Base-by-base conservation (phyloP, 2,888 invertebrate genomes). In the Apamea anceps region DNA sequence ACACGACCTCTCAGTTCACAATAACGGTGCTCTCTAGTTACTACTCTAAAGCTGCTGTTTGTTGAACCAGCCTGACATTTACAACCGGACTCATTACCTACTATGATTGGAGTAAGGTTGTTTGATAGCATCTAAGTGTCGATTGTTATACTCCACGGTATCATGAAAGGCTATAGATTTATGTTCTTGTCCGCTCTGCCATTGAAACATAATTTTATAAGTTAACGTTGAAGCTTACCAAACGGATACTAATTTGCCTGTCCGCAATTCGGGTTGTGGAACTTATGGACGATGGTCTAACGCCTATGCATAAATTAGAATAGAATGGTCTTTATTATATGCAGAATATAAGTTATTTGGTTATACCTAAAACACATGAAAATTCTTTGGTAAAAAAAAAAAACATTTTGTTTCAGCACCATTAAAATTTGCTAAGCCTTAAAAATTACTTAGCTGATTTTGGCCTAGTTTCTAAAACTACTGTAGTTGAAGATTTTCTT, bases 11-110 rank as follows among this genome's bases (percentile, higher is more conserved):
- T 2, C 18, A 42, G 45, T 1, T 2, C 45, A 28, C 2, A 18
- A 8, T 77, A 81, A 72, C 77, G 81, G 82, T 81, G 7, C 25
- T 25, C 2, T 8, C 0, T 42, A 37, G 1, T 8, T 13, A 51
- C 18, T 60, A 18, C 51, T 65, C 10, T 72, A 15, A 51, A 21
- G 18, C 21, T 37, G 60, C 60, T 67, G 78, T 51, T 77, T 37
- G 54, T 71, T 37, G 54, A 63, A 57, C 45, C 15, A 21, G 21
- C 18, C 45, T 65, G 63, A 54, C 32, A n/a, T 54, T 71, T 48
- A 65, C 45, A 28, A 18, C 32, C 10, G 5, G 12, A 42, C 21
- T 32, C 32, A 45, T 68, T 32, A 15, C 18, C 37, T 67, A 2
- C 28, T 32, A 18, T 60, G 12, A 60, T 42, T 37, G 65, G 5